Evolutionary conservation across 2,113 vertebrate genomes (phyloP).

Genomic region (Chionodraco myersi): DNA sequence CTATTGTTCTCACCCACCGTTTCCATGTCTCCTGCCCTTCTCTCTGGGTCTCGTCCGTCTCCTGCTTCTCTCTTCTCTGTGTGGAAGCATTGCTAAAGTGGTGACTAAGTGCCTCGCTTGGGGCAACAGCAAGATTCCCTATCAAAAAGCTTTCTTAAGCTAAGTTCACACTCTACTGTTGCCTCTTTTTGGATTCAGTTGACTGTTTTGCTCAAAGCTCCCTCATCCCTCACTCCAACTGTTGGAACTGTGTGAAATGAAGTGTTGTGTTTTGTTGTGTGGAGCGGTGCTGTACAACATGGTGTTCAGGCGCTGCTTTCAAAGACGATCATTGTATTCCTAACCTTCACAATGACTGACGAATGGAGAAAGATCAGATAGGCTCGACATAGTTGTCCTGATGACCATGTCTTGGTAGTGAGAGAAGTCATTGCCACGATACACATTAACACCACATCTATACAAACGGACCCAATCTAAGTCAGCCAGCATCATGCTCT

Average conservation of each 20-base stretch:
- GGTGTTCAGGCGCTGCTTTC: slow-evolving; percentile 38
- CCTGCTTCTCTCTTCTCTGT: slow-evolving; percentile 33
- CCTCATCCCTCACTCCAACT: slow-evolving; percentile 58
- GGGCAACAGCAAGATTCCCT: slow-evolving; percentile 64
- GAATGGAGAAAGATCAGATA: slow-evolving; percentile 45
- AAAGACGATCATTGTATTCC: slow-evolving; percentile 48
- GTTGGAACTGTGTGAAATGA: slow-evolving; percentile 54
- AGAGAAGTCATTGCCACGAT: slow-evolving; percentile 32
- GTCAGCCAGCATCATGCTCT: slow-evolving; percentile 49
- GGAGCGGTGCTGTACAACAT: slow-evolving; percentile 33
- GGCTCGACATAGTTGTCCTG: slow-evolving; percentile 48
- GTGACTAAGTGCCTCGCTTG: slow-evolving; percentile 70
- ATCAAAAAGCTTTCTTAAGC: slow-evolving; percentile 71
- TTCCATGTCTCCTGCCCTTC: slow-evolving; percentile 40
- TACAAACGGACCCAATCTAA: slow-evolving; percentile 13
- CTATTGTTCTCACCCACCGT: slow-evolving; percentile 51
- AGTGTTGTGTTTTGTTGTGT: slow-evolving; percentile 53
- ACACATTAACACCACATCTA: slow-evolving; percentile 30
- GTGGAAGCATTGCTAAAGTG: slow-evolving; percentile 68
- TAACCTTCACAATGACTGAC: slow-evolving; percentile 32
- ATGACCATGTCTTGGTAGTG: slow-evolving; percentile 23
- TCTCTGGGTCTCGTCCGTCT: slow-evolving; percentile 34
- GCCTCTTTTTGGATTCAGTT: slow-evolving; percentile 70
- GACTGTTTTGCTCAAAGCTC: slow-evolving; percentile 67
- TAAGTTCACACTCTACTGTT: slow-evolving; percentile 64